A percentile compares a stretch with the other conserved stretches of the same genome.
Evolutionary conservation across 2,113 vertebrate genomes (phyloP).

Genomic region (Lepisosteus oculatus): DNA sequence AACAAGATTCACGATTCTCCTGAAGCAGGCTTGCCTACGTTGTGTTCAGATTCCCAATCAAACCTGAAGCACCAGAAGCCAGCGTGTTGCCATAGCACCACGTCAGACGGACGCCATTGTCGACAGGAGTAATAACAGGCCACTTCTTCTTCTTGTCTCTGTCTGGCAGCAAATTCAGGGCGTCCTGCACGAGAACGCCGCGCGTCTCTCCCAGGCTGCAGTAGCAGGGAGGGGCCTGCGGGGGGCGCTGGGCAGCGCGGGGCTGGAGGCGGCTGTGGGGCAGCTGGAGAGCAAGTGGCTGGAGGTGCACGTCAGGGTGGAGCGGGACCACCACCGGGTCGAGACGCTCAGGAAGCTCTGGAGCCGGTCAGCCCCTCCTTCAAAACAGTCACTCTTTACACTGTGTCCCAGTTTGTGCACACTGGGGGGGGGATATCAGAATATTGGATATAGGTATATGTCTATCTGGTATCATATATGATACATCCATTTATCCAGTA

Average conservation of each 20-base stretch:
- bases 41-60: too few species aligned
- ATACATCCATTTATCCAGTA: too few species aligned
- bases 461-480: too few species aligned
- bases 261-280: constrained; percentile 53
- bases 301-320: constrained; percentile 58
- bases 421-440: too few species aligned
- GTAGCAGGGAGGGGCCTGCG: constrained; percentile 67
- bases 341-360: constrained; percentile 61
- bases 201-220: constrained; percentile 60
- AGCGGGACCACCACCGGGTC: constrained; percentile 49
- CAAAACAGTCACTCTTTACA: too few species aligned
- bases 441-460: too few species aligned
- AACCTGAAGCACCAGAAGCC: too few species aligned
- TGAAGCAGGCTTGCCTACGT: too few species aligned
- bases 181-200: constrained; percentile 60
- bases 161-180: constrained; percentile 62
- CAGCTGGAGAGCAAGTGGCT: constrained; percentile 70
- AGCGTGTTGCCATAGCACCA: too few species aligned
- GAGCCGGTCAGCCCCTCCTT: constrained; percentile 60
- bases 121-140: background rate
- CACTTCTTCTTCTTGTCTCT: background rate
- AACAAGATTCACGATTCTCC: too few species aligned
- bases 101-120: too few species aligned
- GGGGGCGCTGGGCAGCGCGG: constrained; percentile 46
- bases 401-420: too few species aligned